phyloP scores from a whole-genome alignment of 2,113 vertebrate species.

The Plestiodon gilberti region DNA sequence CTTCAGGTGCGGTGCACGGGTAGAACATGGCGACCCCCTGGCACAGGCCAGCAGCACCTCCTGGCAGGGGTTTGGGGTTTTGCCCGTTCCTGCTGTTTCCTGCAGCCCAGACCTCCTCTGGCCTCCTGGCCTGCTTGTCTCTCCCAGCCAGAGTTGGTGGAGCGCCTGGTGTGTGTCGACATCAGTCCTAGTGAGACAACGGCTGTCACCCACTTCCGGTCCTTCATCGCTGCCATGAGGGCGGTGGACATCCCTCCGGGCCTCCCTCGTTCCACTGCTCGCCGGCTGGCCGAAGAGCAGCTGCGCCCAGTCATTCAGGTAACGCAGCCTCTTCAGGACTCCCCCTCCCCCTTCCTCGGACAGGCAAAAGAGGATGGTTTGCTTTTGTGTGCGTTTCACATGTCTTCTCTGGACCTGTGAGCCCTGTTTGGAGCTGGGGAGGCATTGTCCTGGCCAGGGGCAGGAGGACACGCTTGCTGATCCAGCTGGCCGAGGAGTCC shows the following conservation, averaged over 20 bases:
- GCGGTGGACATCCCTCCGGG: conserved; percentile 78
- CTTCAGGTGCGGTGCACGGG: too few species aligned
- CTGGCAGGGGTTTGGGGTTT: too few species aligned
- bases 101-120: neutral
- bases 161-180: conserved; percentile 89
- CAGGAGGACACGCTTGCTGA: too few species aligned
- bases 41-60: too few species aligned
- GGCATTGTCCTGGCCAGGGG: too few species aligned
- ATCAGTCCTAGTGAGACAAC: conserved; percentile 80
- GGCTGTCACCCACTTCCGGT: conserved; percentile 70
- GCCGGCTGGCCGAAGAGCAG: conserved; percentile 87
- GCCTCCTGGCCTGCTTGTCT: neutral
- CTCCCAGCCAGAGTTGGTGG: conserved; percentile 88
- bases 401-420: too few species aligned
- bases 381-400: too few species aligned
- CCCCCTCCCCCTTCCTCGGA: neutral
- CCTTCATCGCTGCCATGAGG: conserved; percentile 88
- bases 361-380: too few species aligned
- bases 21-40: too few species aligned
- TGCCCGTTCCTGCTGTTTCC: neutral
- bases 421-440: too few species aligned
- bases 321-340: neutral
- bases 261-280: conserved; percentile 84
- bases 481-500: too few species aligned
- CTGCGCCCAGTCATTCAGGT: conserved; percentile 84